phyloP scores from a whole-genome alignment of 2,888 invertebrate genomes.

The Tuta absoluta region DNA sequence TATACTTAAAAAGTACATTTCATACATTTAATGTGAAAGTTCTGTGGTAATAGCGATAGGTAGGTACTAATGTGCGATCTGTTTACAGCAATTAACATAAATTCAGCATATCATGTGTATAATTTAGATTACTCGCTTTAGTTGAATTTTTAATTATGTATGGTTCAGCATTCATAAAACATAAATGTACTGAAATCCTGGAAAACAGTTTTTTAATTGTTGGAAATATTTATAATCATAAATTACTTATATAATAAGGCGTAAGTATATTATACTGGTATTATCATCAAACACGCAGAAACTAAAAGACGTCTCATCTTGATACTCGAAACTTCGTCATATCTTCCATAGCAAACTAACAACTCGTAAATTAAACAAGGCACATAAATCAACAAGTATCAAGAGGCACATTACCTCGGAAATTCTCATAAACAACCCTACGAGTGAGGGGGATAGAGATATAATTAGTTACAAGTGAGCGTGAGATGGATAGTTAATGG shows the following conservation, averaged over 20 bases:
- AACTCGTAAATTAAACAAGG: constrained; percentile 41
- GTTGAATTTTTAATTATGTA: no score
- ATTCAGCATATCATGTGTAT: no score
- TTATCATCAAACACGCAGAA: neutral
- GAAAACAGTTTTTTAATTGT: no score
- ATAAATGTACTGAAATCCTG: no score
- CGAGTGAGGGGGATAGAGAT: constrained; percentile 32
- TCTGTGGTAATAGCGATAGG: no score
- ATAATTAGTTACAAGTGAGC: constrained; percentile 28
- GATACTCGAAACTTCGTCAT: constrained; percentile 24
- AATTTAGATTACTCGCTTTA: no score
- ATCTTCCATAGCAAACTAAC: constrained; percentile 30
- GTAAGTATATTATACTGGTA: neutral
- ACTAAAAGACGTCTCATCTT: constrained; percentile 5
- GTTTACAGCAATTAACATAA: no score
- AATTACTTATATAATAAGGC: neutral
- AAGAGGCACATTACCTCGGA: constrained; percentile 44
- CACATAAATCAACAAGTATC: constrained; percentile 51
- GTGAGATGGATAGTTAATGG: constrained; percentile 25
- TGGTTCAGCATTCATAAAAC: no score
- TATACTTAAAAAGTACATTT: no score
- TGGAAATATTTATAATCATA: neutral
- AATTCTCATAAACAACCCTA: constrained; percentile 44
- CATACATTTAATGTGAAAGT: no score
- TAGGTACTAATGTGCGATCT: no score